Evolutionary conservation across 2,113 vertebrate species (phyloP), one percentile per base, ranked within the genome.

Genomic region (Romanogobio albipinnatus): DNA sequence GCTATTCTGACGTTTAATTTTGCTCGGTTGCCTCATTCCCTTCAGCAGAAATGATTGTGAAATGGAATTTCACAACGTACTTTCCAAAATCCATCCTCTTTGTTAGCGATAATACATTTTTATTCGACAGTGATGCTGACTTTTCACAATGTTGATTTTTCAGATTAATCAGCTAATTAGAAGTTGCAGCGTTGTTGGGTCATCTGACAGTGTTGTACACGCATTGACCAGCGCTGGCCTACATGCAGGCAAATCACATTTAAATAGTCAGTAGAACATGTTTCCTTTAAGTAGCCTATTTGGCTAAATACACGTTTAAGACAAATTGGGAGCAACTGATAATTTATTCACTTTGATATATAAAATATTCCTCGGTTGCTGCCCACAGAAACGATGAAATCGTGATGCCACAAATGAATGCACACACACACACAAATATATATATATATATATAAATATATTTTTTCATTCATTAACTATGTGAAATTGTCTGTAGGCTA

Each of bases 311-410:
- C 62, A 64, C 4, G 73, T 13, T 43, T 49, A n/a, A 39, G 36
- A 73, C 33, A 87, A 83, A 79, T 78, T n/a, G 9, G 61, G 47
- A 45, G 39, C 76, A 39, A 58, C 61, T 75, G 22, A 74, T 83
- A 10, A 26, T 81, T 4, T 51, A 66, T 51, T 61, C 8, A 2
- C 8, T 24, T 78, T 61, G 13, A 79, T 4, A 66, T 51, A 14
- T 4, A 26, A 15, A 51, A 49, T 36, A 29, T 26, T 29, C 1
- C 13, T 29, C 49, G 0, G 17, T 7, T 68, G 15, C 45, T 26
- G 43, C 13, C 45, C 73, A 75, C 22, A 22, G 2, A 33, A 49
- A 1, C 0, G 58, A 24, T 11, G 39, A 62, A 80, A 47, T 80
- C 17, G 15, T 19, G 24, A 66, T 51, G 78, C 15, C 61, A 51